phyloP scores from a whole-genome alignment of 1,140 invertebrate species.

The Tyrophagus putrescentiae region DNA sequence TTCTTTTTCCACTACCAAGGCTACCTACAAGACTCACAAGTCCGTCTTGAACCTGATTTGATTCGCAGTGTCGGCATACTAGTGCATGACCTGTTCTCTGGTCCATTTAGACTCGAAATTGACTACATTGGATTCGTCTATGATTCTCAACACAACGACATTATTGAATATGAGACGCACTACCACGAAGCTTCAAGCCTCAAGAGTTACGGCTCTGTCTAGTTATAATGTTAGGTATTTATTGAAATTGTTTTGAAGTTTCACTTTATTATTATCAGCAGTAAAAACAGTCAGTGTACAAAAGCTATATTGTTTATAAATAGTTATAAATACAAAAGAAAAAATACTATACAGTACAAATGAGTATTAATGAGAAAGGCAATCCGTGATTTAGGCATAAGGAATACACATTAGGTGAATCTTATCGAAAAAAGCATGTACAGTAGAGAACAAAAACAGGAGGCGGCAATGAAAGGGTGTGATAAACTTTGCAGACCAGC shows the following conservation, averaged over 20 bases:
- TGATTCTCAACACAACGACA: slow-evolving; percentile 58
- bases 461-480: background rate
- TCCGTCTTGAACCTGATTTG: slow-evolving; percentile 40
- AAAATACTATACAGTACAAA: too few relatives aligned
- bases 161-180: slow-evolving; percentile 82
- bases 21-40: slow-evolving; percentile 66
- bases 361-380: too few relatives aligned
- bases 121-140: slow-evolving; percentile 72
- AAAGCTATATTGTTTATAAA: too few relatives aligned
- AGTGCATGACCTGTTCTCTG: slow-evolving; percentile 52
- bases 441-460: background rate
- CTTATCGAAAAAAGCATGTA: background rate
- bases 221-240: too few relatives aligned
- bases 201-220: background rate
- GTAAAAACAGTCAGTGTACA: background rate
- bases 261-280: background rate
- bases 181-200: slow-evolving; percentile 12
- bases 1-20: slow-evolving; percentile 71
- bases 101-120: slow-evolving; percentile 77
- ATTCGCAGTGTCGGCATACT: slow-evolving; percentile 65
- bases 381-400: too few relatives aligned
- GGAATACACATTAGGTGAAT: background rate
- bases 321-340: too few relatives aligned
- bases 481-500: too few relatives aligned
- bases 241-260: too few relatives aligned